Evolutionary conservation across 2,888 invertebrate genomes (phyloP).

Genomic region (Heliconius sara): DNA sequence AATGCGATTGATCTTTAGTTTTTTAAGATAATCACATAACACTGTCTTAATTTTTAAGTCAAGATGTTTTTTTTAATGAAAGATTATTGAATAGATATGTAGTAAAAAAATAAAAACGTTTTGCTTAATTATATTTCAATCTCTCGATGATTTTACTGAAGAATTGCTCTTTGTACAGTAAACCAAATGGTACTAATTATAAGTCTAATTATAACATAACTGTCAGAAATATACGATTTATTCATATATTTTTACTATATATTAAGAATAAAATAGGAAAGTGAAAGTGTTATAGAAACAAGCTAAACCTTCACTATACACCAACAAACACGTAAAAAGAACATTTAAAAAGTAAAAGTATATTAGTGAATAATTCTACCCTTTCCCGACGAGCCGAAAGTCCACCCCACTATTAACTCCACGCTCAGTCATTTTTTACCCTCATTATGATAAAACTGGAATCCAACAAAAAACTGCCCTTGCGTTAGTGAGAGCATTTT

Average conservation of each 20-base stretch:
- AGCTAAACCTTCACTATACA: neutral
- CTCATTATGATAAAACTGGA: conserved; percentile 40
- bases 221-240: neutral
- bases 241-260: neutral
- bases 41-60: too few relatives aligned
- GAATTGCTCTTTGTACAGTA: too few relatives aligned
- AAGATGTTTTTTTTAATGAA: too few relatives aligned
- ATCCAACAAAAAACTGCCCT: conserved; percentile 43
- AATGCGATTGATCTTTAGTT: too few relatives aligned
- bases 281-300: neutral
- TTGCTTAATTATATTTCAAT: too few relatives aligned
- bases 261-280: neutral
- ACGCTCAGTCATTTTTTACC: conserved; percentile 34
- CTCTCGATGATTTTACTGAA: too few relatives aligned
- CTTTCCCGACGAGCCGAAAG: conserved; percentile 5
- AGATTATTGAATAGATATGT: too few relatives aligned
- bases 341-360: conserved; percentile 35
- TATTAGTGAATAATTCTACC: neutral
- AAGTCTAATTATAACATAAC: too few relatives aligned
- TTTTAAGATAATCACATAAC: too few relatives aligned
- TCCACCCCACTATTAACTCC: conserved; percentile 29
- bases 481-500: conserved; percentile 37
- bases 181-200: too few relatives aligned
- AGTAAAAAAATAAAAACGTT: too few relatives aligned
- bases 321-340: neutral